A percentile compares a stretch with the other conserved stretches of the same genome.
These are phyloP conservation scores for Columbina picui DNA, from an alignment of 2,113 vertebrate species.

Conservation along the genomic window DNA sequence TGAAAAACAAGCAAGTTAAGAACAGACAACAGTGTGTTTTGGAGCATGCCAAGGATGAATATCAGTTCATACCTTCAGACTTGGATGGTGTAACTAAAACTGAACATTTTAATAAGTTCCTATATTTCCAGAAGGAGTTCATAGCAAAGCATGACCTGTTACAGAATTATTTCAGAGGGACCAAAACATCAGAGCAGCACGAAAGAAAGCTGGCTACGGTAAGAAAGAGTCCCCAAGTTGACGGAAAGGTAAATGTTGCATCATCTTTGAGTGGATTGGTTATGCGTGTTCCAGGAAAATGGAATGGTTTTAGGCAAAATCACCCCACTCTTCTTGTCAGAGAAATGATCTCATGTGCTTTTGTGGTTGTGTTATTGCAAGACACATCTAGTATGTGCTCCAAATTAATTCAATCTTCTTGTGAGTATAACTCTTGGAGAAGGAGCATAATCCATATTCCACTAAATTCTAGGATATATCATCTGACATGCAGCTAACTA, in stretches of 20 bases:
- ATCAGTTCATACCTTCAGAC: conserved; percentile 18
- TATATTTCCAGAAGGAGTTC: conserved; percentile 61
- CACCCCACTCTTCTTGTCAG: neutral
- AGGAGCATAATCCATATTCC: neutral
- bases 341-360: neutral
- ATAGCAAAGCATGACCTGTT: conserved; percentile 45
- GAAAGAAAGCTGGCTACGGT: conserved; percentile 75
- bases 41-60: neutral
- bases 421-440: neutral
- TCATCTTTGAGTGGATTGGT: neutral
- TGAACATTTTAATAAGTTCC: conserved; percentile 54
- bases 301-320: neutral
- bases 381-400: neutral
- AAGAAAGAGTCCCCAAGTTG: neutral
- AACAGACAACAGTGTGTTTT: neutral
- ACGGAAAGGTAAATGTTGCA: neutral
- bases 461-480: neutral
- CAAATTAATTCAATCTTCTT: neutral
- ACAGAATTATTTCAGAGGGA: conserved; percentile 8
- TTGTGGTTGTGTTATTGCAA: neutral
- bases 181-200: conserved; percentile 28
- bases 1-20: neutral
- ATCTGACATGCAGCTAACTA: neutral
- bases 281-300: neutral
- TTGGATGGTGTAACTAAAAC: conserved; percentile 41